Evolutionary conservation across 2,113 vertebrate genomes (phyloP), one percentile per base, ranked within the genome.

Genomic region (Raphicerus campestris): DNA sequence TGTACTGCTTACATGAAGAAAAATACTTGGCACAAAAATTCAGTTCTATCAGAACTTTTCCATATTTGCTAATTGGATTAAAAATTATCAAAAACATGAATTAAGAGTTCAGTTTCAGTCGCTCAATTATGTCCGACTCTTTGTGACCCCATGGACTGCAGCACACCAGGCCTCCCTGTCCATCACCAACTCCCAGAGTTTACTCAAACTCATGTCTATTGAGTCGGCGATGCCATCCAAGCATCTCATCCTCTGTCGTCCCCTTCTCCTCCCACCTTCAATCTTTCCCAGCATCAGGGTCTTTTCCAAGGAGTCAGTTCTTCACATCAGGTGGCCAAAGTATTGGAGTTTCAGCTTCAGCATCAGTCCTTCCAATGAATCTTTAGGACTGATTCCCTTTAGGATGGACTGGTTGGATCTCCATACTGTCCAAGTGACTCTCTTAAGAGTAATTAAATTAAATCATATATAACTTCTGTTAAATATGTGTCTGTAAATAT

Each of bases 1-100:
- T 96, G 88, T 95, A 13, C 66, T 88, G n/a, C n/a, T 95, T 94
- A 70, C 24, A 91, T 87, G 35, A 83, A 97, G 90, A 92, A 95
- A 97, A 93, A 75, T 88, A 90, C 15, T 96, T 97, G 93, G 80
- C 90, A 95, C 32, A 95, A 85, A 96, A 97, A 90, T 60, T 87
- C 10, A 84, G 49, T 88, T 87, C 39, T 47, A 80, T 81, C 45
- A 96, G 45, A 97, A 96, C 47, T 88, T 92, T 87, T 92, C 16
- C 61, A 89, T 88, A 53, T 15, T 95, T 96, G 61, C 32, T 97
- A 96, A 97, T 88, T 96, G 89, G 77, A 91, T 42, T 88, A 60
- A 39, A 70, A 96, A 92, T 73, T 85, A 63, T 89, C 45, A 96
- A 94, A 96, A 89, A 83, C 53, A 88, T 83, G 15, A 97, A 80